Base-by-base conservation (phyloP, 30 jellyfish, hydroid and myxozoan genomes). In the Aurelia sp. region DNA sequence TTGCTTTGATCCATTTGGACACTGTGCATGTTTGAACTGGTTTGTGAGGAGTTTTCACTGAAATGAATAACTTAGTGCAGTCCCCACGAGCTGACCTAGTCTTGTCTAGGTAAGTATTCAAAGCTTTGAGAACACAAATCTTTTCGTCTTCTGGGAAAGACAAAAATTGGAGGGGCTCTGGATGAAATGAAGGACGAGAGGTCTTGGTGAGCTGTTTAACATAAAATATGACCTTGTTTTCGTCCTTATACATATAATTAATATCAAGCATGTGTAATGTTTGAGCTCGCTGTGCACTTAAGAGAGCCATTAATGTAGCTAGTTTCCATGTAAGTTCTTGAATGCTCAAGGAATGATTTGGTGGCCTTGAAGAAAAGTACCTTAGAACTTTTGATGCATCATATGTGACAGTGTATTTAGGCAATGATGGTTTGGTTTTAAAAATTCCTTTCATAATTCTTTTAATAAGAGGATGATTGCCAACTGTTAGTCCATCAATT, bases 401-500 rank as follows among this genome's bases (percentile, higher is more conserved):
- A 27, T 27, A 27, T 27, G 33, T 27, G 33, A 27, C 33, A 0
- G 33, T 72, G 50, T 72, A 72, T 72, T 72, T 72, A 40, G 83
- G 83, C 50, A 72, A 30, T 6, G 83, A 40, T 72, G 83, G 83
- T 41, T 72, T 72, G 83, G 83, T 72, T 72, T 72, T 72, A 72
- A 72, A 72, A 72, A 72, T 40, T 50, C 83, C 83, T 41, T 72
- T 72, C 83, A 72, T 72, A 30, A 72, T 50, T 50, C 83, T 17
- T 35, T 72, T 72, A 72, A 72, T 72, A 72, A 72, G 83, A 6
- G 33, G 33, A 27, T 27, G 33, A 41, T 30, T 72, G 37, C 67
- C 83, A 72, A 72, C 83, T 48, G 83, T 72, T 50, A 21, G 83
- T 72, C 83, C 83, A 72, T 72, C 58, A 11, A 72, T 72, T 41